A percentile compares a stretch with the other conserved stretches of the same genome.
phyloP scores from a whole-genome alignment of 1,140 invertebrate species.

The Sinella curviseta region DNA sequence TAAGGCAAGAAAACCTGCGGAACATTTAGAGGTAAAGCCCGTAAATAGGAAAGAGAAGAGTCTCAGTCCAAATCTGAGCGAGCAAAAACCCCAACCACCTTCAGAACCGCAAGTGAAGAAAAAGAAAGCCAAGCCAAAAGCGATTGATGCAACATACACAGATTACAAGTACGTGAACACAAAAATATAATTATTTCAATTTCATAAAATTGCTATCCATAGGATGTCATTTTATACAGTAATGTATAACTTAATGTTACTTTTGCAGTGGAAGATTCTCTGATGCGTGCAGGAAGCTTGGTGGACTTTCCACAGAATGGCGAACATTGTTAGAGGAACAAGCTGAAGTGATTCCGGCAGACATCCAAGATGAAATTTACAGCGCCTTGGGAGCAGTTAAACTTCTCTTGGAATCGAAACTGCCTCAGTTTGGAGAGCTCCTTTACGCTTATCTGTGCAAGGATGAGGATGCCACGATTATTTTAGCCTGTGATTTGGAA shows the following conservation, averaged over 20 bases:
- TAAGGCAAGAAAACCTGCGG: background rate
- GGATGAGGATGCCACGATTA: conserved; percentile 26
- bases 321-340: background rate
- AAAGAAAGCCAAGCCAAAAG: conserved; percentile 28
- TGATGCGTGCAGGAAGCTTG: background rate
- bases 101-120: background rate
- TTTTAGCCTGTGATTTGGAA: conserved; percentile 43
- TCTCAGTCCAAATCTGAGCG: background rate
- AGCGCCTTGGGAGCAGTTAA: conserved; percentile 36
- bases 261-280: too few relatives aligned
- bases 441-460: conserved; percentile 42
- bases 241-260: too few relatives aligned
- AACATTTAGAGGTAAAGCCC: background rate
- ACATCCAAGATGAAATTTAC: conserved; percentile 30
- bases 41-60: background rate
- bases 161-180: conserved; percentile 30
- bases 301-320: conserved; percentile 5
- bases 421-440: conserved; percentile 46
- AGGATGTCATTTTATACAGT: too few relatives aligned
- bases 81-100: background rate
- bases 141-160: conserved; percentile 30
- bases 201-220: too few relatives aligned
- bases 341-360: conserved; percentile 34
- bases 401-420: conserved; percentile 38
- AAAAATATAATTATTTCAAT: conserved; percentile 14